Base-by-base conservation (phyloP, 2,888 invertebrate species). In the Magallana nippona region DNA sequence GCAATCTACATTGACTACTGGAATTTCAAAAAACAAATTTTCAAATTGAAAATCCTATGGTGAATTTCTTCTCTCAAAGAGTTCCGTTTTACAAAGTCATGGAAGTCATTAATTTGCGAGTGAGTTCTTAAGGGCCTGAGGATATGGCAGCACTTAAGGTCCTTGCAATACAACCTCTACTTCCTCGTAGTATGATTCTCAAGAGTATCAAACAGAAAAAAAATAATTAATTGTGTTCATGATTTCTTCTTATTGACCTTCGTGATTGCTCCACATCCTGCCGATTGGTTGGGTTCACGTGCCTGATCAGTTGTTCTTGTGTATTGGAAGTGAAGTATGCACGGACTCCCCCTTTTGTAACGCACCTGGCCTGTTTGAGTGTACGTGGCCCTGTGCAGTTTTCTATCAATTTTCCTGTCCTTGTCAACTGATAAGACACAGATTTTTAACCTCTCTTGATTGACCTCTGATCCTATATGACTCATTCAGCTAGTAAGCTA, bases 371-470 rank as follows among this genome's bases (percentile, higher is more conserved):
- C 71, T 13, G 0, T 44, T 44, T 27, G 22, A 71, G 22, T 71
- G 71, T 71, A 71, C 71, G 71, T 71, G 71, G 71, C 71, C 71
- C 71, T 71, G 15, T 71, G 71, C 71, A 71, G 22, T 71, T 71
- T 32, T 71, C 71, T 71, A 71, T 71, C 71, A 71, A 71, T 71
- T 71, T 71, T 71, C 22, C 71, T 71, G 71, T 71, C 71, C 71
- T 71, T 71, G 71, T 71, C 71, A 71, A 71, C 71, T 71, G 71
- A 71, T 71, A 71, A 71, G 71, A 71, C 71, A 71, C 32, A 71
- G 32, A 71, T 71, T 71, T 71, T 71, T 27, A 32, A 27, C 71
- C 60, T 22, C 71, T 71, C 71, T 32, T 22, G 15, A 13, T 15
- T 71, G 71, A 71, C 71, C 71, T 15, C 1, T 71, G 71, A 71